Base-by-base conservation (phyloP, 2,888 invertebrate genomes). In the Sesamia inferens region DNA sequence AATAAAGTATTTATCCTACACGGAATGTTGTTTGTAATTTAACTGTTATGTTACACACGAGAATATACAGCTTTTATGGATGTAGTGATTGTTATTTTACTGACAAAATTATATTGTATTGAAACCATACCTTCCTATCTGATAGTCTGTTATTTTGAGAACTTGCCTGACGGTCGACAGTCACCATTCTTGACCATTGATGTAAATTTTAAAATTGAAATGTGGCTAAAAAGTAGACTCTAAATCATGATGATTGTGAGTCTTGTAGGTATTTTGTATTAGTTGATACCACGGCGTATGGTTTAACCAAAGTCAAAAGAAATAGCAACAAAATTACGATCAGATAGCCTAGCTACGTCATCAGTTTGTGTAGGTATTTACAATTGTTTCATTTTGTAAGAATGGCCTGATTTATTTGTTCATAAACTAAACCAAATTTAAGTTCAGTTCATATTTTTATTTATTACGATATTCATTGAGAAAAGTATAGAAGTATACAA, bases 21-120 rank as follows among this genome's bases (percentile, higher is more conserved):
- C 13, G 13, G 11, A 51, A 58, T 14, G 19, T 71, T 57, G 13
- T 55, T 13, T 22, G 24, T 19, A 51, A 59, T 39, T 39, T 39
- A 51, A 74, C 66, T 58, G 14, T 59, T 5, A 55, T 73, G 39
- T 19, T 47, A 44, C n/a, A 47, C 44, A 16, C 31, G 14, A 44
- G 44, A 22, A 31, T 69, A 70, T 31, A 44, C 11, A n/a, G n/a
- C 4, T 39, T 4, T 24, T 42, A 22, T 44, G 10, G 4, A 19
- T 19, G 5, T 19, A 14, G 24, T 14, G 4, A 39, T 31, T 47
- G n/a, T n/a, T 11, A n/a, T 14, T 47, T 31, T 14, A 14, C 22
- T 44, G 24, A 58, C 8, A 66, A 58, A 8, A 16, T 3, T 11
- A 10, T 6, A 6, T n/a, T 10, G n/a, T 16, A n/a, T 39, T 39